Evolutionary conservation across 92 coral and sea anemone species (phyloP), one percentile per base, ranked within the genome.

Genomic region (Actinernus sp.): DNA sequence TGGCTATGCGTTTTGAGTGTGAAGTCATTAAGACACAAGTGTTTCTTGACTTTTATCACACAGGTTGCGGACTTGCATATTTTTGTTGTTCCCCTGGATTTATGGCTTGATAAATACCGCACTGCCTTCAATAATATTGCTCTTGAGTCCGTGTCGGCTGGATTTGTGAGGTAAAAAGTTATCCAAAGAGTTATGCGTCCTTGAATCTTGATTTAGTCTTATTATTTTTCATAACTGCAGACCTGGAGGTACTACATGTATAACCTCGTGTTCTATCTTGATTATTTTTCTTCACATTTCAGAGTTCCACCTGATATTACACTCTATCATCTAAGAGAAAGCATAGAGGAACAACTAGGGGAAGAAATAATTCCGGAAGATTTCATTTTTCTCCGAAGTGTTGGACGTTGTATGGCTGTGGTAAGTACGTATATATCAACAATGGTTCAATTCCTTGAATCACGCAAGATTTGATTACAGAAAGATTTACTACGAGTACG

Each of bases 351-450:
- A 11, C 99, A 95, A 40, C 66, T 95, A 20, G 97, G 98, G 11
- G 79, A 76, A 31, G 99, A 87, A 2, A 64, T 91, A 46, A 68
- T 95, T 16, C 99, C 99, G 29, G 95, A 91, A 63, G 97, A 91
- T 32, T 95, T 78, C 63, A 90, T 95, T 19, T 95, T 91, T 52
- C 76, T 95, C 20, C 80, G 99, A 41, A 78, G 95, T 58, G 99
- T 95, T 60, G 99, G 99, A 65, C 85, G 99, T 75, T 95, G 99
- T 33, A 82, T 95, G 93, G 99, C 99, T 17, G 91, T 95, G 67
- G 99, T 95, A 66, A 87, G 96, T 64, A 28, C 8, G 2, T 3
- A 31, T 10, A 22, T 4, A n/a, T n/a, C n/a, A n/a, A n/a, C n/a
- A n/a, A n/a, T n/a, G n/a, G n/a, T n/a, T n/a, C n/a, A n/a, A n/a